Evolutionary conservation across 2,797 vertebrate genomes (phyloP), one percentile per base, ranked within the genome.

Genomic region (Sebastes taczanowskii): DNA sequence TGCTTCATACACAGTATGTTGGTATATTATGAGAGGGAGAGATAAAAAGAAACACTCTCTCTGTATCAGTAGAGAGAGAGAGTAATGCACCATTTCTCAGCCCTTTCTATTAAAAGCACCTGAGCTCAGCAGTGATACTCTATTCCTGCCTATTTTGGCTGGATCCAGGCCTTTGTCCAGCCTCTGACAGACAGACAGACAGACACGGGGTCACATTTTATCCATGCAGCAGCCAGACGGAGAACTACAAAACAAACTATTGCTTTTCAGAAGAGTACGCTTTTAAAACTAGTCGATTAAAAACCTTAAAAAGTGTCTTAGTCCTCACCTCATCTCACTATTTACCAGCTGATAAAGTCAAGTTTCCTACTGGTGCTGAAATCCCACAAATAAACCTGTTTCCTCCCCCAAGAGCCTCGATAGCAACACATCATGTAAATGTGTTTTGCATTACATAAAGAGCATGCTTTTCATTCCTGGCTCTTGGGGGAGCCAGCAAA

Each of bases 21-120:
- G 13, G 20, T 62, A 11, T 56, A 30, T 25, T 38, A 53, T 55
- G 11, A 66, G 49, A 69, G 25, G 16, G 20, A 68, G 4, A 13
- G n/a, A 23, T 23, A 38, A 56, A 64, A n/a, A 23, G 27, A 49
- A 56, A 64, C 58, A 22, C 5, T 63, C 7, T 25, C 25, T 68
- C 60, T 30, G 52, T 59, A 18, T 65, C 30, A 49, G 29, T 38
- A 71, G 46, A 52, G 16, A 42, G 55, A 74, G 65, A 76, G 35
- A 77, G 38, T 23, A 34, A 25, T 32, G 74, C 34, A 65, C 11
- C 5, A 46, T 73, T 81, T 81, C 66, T 79, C 68, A 85, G 67
- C 30, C 34, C 78, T 81, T 62, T 86, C 88, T 91, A 89, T 88
- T 84, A 85, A 86, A 89, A 88, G 81, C 74, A 76, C 69, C 82